Percentiles rank a stretch among this genome's conserved stretches.
phyloP scores from a whole-genome alignment of 2,797 vertebrate genomes.

The Lateolabrax maculatus region DNA sequence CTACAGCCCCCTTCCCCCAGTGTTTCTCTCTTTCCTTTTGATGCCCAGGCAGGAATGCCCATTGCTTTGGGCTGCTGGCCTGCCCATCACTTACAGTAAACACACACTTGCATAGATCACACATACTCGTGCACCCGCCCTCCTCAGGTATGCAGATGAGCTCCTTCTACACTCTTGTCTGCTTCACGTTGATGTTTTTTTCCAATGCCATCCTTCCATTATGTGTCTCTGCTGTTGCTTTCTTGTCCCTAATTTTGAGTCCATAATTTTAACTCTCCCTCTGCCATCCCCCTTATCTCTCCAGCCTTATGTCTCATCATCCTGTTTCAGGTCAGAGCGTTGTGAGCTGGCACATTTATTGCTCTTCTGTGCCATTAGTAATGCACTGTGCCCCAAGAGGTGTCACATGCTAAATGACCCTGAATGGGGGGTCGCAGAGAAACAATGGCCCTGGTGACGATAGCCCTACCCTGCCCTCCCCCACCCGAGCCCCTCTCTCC shows the following conservation, averaged over 20 bases:
- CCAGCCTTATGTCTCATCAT: constrained; percentile 31
- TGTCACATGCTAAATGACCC: constrained; percentile 86
- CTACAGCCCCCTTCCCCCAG: constrained; percentile 30
- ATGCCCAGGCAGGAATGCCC: constrained; percentile 68
- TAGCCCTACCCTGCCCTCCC: constrained; percentile 76
- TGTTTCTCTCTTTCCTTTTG: constrained; percentile 55
- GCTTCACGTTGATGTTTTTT: not conserved
- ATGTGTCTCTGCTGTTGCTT: not conserved
- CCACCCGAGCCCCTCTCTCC: constrained; percentile 58
- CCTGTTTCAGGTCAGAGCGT: constrained; percentile 34
- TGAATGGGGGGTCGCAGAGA: constrained; percentile 80
- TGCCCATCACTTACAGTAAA: constrained; percentile 56
- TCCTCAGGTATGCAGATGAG: constrained; percentile 62
- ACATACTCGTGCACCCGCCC: constrained; percentile 36
- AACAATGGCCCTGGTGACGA: constrained; percentile 84
- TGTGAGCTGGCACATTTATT: constrained; percentile 77
- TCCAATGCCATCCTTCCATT: not conserved
- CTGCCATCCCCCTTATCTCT: constrained; percentile 7
- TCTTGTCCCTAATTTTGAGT: constrained; percentile 10
- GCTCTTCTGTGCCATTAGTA: constrained; percentile 75
- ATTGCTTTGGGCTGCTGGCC: constrained; percentile 47
- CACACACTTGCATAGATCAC: constrained; percentile 48
- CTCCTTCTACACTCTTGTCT: constrained; percentile 8
- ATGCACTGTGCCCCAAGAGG: constrained; percentile 79
- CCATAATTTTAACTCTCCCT: constrained; percentile 30